Evolutionary conservation across 2,888 invertebrate species (phyloP).

Genomic region (Ennomos quercinarius): DNA sequence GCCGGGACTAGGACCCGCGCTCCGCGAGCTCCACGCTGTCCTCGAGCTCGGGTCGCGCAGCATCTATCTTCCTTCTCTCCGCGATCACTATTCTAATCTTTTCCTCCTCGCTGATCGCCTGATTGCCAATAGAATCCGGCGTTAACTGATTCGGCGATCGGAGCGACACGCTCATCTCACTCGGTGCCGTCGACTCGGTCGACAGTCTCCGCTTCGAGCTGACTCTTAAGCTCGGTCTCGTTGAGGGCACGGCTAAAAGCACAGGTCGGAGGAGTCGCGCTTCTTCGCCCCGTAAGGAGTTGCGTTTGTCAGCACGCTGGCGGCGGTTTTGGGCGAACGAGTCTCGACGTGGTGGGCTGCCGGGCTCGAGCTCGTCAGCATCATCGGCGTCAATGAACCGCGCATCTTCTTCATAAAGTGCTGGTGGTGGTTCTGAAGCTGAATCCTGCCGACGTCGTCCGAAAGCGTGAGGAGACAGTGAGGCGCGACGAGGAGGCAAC

Average conservation of each 20-base stretch:
- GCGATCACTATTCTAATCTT: slow-evolving; percentile 87
- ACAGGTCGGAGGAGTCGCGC: slow-evolving; percentile 75
- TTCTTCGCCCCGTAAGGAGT: slow-evolving; percentile 77
- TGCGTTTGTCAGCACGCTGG: slow-evolving; percentile 75
- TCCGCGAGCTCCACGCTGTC: slow-evolving; percentile 75
- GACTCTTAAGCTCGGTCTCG: slow-evolving; percentile 59
- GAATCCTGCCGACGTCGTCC: slow-evolving; percentile 81
- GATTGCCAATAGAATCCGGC: slow-evolving; percentile 53
- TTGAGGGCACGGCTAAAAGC: slow-evolving; percentile 70
- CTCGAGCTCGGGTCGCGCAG: slow-evolving; percentile 66
- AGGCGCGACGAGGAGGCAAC: slow-evolving; percentile 84
- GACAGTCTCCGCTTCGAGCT: slow-evolving; percentile 64
- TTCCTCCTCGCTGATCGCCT: slow-evolving; percentile 75
- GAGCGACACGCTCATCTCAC: slow-evolving; percentile 58
- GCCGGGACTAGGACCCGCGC: slow-evolving; percentile 82
- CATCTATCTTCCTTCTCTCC: slow-evolving; percentile 86
- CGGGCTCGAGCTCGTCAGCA: slow-evolving; percentile 77
- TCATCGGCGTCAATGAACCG: slow-evolving; percentile 87
- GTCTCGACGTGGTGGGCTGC: slow-evolving; percentile 77
- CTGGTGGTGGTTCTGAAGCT: slow-evolving; percentile 71
- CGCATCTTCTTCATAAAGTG: slow-evolving; percentile 82
- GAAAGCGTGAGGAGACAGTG: slow-evolving; percentile 81
- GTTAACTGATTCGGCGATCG: slow-evolving; percentile 48
- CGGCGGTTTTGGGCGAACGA: slow-evolving; percentile 81
- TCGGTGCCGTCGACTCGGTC: slow-evolving; percentile 63